Conservation (phyloP, 2,797 vertebrate genomes). For the Acrocephalus scirpaceus region DNA sequence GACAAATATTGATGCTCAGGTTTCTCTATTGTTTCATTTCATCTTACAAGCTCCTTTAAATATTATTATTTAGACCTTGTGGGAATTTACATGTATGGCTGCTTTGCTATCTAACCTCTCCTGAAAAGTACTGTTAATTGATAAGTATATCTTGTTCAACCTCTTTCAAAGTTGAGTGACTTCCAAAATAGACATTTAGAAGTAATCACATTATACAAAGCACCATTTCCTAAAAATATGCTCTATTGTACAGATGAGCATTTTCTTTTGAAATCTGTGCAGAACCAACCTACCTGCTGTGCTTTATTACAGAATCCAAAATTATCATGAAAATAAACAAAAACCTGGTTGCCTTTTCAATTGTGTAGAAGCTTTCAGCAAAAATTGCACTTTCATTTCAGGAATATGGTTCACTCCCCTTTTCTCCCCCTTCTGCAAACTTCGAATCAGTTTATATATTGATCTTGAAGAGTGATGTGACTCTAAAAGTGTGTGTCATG, state of each 20-base stretch:
- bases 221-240: neutral
- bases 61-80: neutral
- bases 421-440: neutral
- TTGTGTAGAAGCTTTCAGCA: neutral
- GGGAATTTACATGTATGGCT: neutral
- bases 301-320: neutral
- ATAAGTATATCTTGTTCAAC: neutral
- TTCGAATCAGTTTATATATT: neutral
- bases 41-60: neutral
- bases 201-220: neutral
- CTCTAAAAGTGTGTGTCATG: neutral
- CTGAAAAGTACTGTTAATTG: neutral
- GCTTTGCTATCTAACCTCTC: neutral
- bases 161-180: neutral
- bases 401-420: neutral
- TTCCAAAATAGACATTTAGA: neutral
- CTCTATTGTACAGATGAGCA: neutral
- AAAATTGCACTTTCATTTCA: neutral
- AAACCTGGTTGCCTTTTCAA: neutral
- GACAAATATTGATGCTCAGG: neutral
- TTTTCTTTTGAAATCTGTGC: constrained; percentile 9
- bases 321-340: neutral
- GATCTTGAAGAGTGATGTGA: neutral
- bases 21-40: neutral
- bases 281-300: neutral